A percentile compares a stretch with the other conserved stretches of the same genome.
Evolutionary conservation across 1,140 invertebrate species (phyloP).

Genomic region (Ips nitidus): DNA sequence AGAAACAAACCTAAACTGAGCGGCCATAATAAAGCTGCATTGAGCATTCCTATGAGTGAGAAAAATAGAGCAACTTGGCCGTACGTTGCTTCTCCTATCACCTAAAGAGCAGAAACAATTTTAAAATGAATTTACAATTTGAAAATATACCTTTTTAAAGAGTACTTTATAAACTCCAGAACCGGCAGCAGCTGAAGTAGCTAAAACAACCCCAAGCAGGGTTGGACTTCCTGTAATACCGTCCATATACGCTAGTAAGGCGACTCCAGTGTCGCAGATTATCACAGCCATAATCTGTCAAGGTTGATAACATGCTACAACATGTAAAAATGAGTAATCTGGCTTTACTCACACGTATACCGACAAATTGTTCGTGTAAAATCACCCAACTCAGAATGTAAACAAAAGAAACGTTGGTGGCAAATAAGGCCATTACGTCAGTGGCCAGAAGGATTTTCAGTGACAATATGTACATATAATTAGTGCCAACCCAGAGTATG

Average conservation of each 20-base stretch:
- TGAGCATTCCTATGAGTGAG: conserved; percentile 81
- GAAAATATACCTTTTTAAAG: conserved; percentile 67
- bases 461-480: conserved; percentile 88
- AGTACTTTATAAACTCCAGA: conserved; percentile 92
- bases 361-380: conserved; percentile 94
- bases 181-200: conserved; percentile 82
- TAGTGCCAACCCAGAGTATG: conserved; percentile 87
- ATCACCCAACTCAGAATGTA: conserved; percentile 96
- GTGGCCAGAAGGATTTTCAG: conserved; percentile 83
- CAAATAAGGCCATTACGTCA: conserved; percentile 89
- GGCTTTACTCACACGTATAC: conserved; percentile 77
- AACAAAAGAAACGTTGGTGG: conserved; percentile 89
- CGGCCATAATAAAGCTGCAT: conserved; percentile 83
- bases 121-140: not conserved
- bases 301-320: not conserved
- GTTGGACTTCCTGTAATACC: conserved; percentile 88
- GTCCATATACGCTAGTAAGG: conserved; percentile 93
- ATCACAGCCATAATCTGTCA: conserved; percentile 91
- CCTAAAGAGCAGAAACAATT: conserved; percentile 45
- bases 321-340: not conserved
- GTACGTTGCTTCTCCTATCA: conserved; percentile 86
- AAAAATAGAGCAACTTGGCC: conserved; percentile 88
- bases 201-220: conserved; percentile 86
- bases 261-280: conserved; percentile 90
- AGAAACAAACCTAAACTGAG: conserved; percentile 81